Conservation (phyloP, 2,113 vertebrate genomes). For the Bolborhynchus lineola region DNA sequence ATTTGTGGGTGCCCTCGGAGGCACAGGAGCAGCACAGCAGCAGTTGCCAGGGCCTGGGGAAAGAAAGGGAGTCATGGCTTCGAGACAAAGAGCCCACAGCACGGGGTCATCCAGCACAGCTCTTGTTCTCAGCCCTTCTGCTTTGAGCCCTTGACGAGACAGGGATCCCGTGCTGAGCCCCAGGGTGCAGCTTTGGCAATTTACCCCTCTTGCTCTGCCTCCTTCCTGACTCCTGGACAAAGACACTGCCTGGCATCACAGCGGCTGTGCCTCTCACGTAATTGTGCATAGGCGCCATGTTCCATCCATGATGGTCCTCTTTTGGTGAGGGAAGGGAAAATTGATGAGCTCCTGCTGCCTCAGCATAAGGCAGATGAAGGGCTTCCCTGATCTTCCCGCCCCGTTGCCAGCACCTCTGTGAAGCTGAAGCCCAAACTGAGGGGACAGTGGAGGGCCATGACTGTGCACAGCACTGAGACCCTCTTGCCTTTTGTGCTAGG, state of each 20-base stretch:
- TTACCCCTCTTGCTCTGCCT: not conserved
- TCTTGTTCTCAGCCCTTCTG: not conserved
- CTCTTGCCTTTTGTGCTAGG: too few relatives aligned
- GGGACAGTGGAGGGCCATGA: not conserved
- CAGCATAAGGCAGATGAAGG: not conserved
- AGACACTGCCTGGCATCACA: not conserved
- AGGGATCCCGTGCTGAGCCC: not conserved
- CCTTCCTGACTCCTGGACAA: not conserved
- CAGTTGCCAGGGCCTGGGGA: not conserved
- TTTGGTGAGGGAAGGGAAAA: not conserved
- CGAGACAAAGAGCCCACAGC: not conserved
- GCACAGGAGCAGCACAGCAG: not conserved
- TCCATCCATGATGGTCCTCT: not conserved
- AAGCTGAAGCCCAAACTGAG: not conserved
- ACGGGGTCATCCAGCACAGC: not conserved
- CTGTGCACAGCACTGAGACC: not conserved
- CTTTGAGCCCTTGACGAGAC: not conserved
- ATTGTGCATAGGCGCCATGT: accelerated
- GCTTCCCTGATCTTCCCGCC: accelerated
- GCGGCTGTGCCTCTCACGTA: not conserved
- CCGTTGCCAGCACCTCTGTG: not conserved
- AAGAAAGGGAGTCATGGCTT: not conserved
- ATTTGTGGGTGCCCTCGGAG: not conserved
- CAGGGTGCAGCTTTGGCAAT: not conserved
- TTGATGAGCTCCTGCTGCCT: too few relatives aligned